phyloP scores from a whole-genome alignment of 1,140 invertebrate species.

The Drosophila equinoxialis region DNA sequence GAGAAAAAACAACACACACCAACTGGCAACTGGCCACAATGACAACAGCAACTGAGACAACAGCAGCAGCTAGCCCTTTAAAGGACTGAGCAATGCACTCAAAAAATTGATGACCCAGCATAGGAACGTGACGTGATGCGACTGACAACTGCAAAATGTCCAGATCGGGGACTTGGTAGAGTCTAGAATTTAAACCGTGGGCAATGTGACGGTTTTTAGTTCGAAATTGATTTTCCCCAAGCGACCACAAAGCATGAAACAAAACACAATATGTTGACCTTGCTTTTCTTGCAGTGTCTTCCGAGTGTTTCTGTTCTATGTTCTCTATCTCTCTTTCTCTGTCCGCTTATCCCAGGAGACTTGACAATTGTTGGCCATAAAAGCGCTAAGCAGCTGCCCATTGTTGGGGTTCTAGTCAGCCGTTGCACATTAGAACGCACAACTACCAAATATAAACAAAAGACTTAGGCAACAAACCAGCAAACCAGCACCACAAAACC shows the following conservation, averaged over 20 bases:
- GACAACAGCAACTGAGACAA: constrained; percentile 47
- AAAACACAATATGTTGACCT: constrained; percentile 55
- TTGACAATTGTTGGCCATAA: constrained; percentile 80
- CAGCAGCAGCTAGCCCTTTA: constrained; percentile 57
- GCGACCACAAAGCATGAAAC: constrained; percentile 36
- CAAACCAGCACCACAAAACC: constrained; percentile 30
- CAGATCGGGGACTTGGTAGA: neutral
- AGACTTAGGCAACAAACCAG: constrained; percentile 80
- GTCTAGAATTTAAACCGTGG: constrained; percentile 20
- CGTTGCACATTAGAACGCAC: constrained; percentile 66
- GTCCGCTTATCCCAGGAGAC: constrained; percentile 52
- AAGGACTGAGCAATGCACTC: constrained; percentile 70
- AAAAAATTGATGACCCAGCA: constrained; percentile 75
- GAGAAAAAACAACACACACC: constrained; percentile 4
- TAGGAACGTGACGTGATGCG: constrained; percentile 68
- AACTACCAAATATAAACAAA: constrained; percentile 79
- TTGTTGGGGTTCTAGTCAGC: constrained; percentile 47
- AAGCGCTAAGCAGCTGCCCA: constrained; percentile 76
- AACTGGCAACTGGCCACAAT: constrained; percentile 45
- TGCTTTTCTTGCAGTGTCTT: constrained; percentile 54
- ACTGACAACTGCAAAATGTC: constrained; percentile 39
- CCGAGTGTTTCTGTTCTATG: neutral
- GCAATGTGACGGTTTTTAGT: constrained; percentile 68
- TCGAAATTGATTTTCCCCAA: constrained; percentile 75
- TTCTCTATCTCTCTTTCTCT: neutral